Base-by-base conservation (phyloP, 2,888 invertebrate genomes). In the Ormyrus pomaceus region DNA sequence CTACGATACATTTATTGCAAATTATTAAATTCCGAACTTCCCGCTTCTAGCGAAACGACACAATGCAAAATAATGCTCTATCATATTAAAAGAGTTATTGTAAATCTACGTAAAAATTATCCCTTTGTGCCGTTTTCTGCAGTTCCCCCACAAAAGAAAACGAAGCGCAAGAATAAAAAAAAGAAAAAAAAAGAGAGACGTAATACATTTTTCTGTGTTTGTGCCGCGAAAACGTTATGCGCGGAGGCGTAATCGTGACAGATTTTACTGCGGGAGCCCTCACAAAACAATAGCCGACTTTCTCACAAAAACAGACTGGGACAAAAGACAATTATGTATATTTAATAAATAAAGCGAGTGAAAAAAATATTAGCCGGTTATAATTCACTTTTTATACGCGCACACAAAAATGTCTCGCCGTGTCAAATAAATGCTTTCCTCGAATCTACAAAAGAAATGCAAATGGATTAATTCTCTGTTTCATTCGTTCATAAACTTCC, bases 201-300 rank as follows among this genome's bases (percentile, higher is more conserved):
- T 48, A 55, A 66, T 65, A 59, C 53, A 71, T 78, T 78, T 81
- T 77, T 78, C 70, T 61, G 75, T 34, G 34, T 74, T 48, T 58
- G 62, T 70, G 53, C 7, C 7, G 55, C 10, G 34, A 62, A 74
- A 77, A 77, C 34, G 68, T 48, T 65, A 19, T 34, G 64, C 66
- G 61, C 45, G 34, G 70, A 55, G 77, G 56, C 77, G 70, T 81
- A 81, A 81, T 81, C 73, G 77, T 81, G 81, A 81, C 81, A 81
- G 81, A 81, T 81, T 81, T 81, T 78, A 77, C 81, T 70, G 61
- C 70, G 46, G 64, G 61, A 19, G 34, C 59, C 34, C 68, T 34
- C 70, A 59, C 66, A 5, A 19, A 59, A 76, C 69, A 79, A 74
- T 75, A 53, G 78, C 5, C 48, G 64, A 51, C 10, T 78, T 64